A percentile compares a stretch with the other conserved stretches of the same genome.
phyloP scores from a whole-genome alignment of 2,888 invertebrate species.

The Thereva unica region DNA sequence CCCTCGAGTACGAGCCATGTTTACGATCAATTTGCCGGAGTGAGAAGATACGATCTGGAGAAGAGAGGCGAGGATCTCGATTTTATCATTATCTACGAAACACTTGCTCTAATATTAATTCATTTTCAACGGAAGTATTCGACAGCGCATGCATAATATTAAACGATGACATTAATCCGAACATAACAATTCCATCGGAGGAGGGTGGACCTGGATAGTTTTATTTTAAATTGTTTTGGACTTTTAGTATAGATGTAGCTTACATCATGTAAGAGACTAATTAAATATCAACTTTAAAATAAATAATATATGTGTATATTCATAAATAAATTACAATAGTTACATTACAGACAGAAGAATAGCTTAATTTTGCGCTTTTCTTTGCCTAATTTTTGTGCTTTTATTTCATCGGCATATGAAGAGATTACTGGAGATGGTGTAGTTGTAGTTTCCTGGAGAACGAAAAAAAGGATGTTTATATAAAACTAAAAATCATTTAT shows the following conservation, averaged over 20 bases:
- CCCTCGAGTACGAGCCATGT: slow-evolving; percentile 71
- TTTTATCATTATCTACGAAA: slow-evolving; percentile 79
- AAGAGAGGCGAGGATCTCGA: slow-evolving; percentile 70
- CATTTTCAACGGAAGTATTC: slow-evolving; percentile 61
- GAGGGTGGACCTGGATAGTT: no score
- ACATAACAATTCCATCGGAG: no score
- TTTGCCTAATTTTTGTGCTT: slow-evolving; percentile 38
- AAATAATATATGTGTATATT: slow-evolving; percentile 1
- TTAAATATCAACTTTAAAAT: background rate
- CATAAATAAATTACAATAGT: slow-evolving; percentile 14
- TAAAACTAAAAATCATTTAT: background rate
- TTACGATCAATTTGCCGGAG: slow-evolving; percentile 71
- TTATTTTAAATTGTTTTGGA: no score
- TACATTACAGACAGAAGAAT: slow-evolving; percentile 44
- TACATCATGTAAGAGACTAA: background rate
- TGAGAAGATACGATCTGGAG: slow-evolving; percentile 64
- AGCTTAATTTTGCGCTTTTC: slow-evolving; percentile 42
- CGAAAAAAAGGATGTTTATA: background rate
- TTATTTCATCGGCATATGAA: slow-evolving; percentile 12
- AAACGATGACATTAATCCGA: slow-evolving; percentile 22
- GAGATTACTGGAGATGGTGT: background rate
- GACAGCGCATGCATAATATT: slow-evolving; percentile 60
- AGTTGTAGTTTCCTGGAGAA: slow-evolving; percentile 43
- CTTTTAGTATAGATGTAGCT: no score
- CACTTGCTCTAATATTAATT: slow-evolving; percentile 57